These are phyloP conservation scores for Dynastes maya DNA, from an alignment of 2,888 invertebrate species.

Conservation along the genomic window DNA sequence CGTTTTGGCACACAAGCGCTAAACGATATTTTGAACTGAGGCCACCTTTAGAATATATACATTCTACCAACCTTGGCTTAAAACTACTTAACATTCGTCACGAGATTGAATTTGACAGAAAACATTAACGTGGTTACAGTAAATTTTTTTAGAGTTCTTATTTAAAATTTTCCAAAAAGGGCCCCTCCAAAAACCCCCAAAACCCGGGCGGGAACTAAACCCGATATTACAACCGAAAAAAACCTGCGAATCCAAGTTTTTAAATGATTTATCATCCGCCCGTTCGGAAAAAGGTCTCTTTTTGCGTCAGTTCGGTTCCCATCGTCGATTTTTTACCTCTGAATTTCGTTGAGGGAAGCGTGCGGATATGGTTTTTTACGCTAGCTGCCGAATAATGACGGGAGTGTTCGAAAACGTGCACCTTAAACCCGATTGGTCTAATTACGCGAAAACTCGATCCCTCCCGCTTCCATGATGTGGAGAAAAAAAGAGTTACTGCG, in stretches of 20 bases:
- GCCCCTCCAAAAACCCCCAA: too few species aligned
- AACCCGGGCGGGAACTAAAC: background rate
- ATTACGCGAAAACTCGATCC: slow-evolving; percentile 51
- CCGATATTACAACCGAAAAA: background rate
- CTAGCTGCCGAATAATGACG: slow-evolving; percentile 53
- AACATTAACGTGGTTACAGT: too few species aligned
- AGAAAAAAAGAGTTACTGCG: slow-evolving; percentile 4
- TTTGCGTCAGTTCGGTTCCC: background rate
- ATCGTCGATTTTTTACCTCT: background rate
- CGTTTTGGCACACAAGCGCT: too few species aligned
- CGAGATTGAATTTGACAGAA: too few species aligned
- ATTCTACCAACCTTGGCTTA: too few species aligned
- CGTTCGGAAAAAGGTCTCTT: background rate
- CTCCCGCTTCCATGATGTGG: background rate
- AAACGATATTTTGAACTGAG: too few species aligned
- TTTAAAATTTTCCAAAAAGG: too few species aligned
- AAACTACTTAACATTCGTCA: too few species aligned
- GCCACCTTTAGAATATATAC: too few species aligned
- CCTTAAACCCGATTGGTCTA: slow-evolving; percentile 59
- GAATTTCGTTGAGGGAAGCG: background rate
- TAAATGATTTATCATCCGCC: background rate
- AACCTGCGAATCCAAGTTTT: background rate
- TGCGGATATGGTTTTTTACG: slow-evolving; percentile 23
- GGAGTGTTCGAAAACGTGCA: slow-evolving; percentile 55
- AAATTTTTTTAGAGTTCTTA: too few species aligned